Conservation (phyloP, 1,140 invertebrate genomes). For the Bombus terrestris region DNA sequence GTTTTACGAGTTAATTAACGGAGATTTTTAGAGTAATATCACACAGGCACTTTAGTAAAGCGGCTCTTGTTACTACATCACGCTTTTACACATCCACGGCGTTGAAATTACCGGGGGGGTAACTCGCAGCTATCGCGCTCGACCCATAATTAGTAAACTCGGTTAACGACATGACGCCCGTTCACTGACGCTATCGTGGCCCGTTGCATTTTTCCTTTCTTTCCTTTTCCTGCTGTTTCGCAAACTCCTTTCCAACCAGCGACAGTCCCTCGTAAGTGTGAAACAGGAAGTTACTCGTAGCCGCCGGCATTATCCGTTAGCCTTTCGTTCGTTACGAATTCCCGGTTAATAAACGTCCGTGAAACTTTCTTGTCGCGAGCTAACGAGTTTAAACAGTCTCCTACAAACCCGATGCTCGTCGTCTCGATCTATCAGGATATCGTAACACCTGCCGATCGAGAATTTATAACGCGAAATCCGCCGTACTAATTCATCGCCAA, state of each 20-base stretch:
- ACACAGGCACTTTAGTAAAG: conserved; percentile 54
- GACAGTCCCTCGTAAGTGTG: not conserved
- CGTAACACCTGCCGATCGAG: not conserved
- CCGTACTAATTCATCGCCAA: not conserved
- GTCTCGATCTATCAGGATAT: not conserved
- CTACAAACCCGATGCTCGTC: not conserved
- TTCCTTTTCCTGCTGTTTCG: conserved; percentile 12
- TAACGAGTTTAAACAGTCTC: conserved; percentile 18
- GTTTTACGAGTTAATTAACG: conserved; percentile 66
- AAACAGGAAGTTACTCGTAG: conserved; percentile 26
- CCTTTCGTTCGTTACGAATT: conserved; percentile 19
- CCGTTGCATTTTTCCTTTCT: conserved; percentile 27
- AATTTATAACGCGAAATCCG: not conserved
- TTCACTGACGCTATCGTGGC: conserved; percentile 25
- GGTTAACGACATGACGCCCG: conserved; percentile 58
- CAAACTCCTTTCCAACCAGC: conserved; percentile 3
- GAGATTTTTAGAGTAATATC: conserved; percentile 63
- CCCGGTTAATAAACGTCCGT: conserved; percentile 8
- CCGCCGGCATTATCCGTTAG: not conserved
- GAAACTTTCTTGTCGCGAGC: not conserved
- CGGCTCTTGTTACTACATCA: conserved; percentile 58
- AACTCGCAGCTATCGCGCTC: conserved; percentile 61
- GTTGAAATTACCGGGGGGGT: conserved; percentile 55
- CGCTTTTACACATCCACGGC: conserved; percentile 56
- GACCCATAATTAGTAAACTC: conserved; percentile 68